A percentile compares a stretch with the other conserved stretches of the same genome.
Conservation (phyloP, 2,113 vertebrate genomes). For the Protobothrops flavoviridis region DNA sequence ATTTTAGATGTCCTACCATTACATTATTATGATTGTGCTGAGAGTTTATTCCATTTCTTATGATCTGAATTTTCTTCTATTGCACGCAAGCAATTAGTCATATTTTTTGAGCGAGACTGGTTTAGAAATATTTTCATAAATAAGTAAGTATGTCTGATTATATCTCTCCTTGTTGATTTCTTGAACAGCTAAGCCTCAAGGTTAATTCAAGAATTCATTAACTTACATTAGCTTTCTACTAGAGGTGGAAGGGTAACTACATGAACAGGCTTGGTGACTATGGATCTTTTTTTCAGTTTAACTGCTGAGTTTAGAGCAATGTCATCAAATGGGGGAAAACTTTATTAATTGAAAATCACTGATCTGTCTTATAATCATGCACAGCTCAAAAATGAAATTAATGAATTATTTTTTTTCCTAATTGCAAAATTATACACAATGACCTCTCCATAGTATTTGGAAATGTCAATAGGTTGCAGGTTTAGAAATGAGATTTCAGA, state of each 20-base stretch:
- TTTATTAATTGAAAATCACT: conserved; percentile 29
- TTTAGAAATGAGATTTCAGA: conserved; percentile 31
- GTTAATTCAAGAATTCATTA: neutral
- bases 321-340: conserved; percentile 4
- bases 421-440: conserved; percentile 34
- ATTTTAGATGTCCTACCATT: neutral
- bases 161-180: neutral
- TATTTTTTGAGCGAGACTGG: neutral
- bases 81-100: neutral
- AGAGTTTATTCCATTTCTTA: neutral
- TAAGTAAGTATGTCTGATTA: neutral
- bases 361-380: neutral
- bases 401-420: conserved; percentile 33
- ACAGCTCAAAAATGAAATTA: conserved; percentile 18
- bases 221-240: neutral
- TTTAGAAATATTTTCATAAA: neutral
- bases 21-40: neutral
- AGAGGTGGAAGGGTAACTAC: neutral
- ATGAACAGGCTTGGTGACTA: neutral
- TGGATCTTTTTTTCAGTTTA: conserved; percentile 7
- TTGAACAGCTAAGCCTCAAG: neutral
- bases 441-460: conserved; percentile 38
- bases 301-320: neutral
- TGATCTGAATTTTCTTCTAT: neutral
- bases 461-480: conserved; percentile 46